A percentile compares a stretch with the other conserved stretches of the same genome.
Evolutionary conservation across 2,113 vertebrate species (phyloP).

Genomic region (Corydoras maculifer): DNA sequence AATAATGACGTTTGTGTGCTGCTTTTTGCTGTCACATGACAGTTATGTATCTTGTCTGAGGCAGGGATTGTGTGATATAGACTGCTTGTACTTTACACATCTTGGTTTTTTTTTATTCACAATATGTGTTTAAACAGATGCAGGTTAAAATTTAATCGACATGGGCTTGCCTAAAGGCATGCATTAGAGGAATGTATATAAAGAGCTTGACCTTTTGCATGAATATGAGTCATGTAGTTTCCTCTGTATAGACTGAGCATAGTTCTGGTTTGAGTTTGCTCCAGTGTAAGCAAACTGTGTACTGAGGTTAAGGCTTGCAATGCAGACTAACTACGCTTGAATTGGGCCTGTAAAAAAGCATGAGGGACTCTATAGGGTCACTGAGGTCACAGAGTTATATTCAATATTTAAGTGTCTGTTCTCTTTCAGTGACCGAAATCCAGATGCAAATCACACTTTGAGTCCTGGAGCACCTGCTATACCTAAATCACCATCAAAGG

Average conservation of each 20-base stretch:
- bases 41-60: slow-evolving; percentile 23
- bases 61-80: not conserved
- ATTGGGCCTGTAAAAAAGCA: slow-evolving; percentile 27
- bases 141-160: not conserved
- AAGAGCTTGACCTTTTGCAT: slow-evolving; percentile 29
- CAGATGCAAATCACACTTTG: slow-evolving; percentile 77
- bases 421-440: slow-evolving; percentile 57
- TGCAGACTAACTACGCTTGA: slow-evolving; percentile 14
- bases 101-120: not conserved
- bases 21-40: slow-evolving; percentile 5
- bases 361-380: slow-evolving; percentile 4
- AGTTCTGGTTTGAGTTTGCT: slow-evolving; percentile 1
- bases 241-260: not conserved
- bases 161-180: not conserved
- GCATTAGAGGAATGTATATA: slow-evolving; percentile 33
- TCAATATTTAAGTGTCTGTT: slow-evolving; percentile 1
- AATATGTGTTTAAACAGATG: slow-evolving; percentile 12
- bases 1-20: slow-evolving; percentile 26
- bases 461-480: slow-evolving; percentile 74
- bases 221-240: slow-evolving; percentile 5
- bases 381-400: not conserved
- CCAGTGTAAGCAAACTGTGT: not conserved
- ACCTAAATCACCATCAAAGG: slow-evolving; percentile 95
- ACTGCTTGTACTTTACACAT: not conserved
- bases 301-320: slow-evolving; percentile 8